These are phyloP conservation scores for Hypsibius dujardini DNA, from an alignment of 1,140 invertebrate species.

Conservation along the genomic window DNA sequence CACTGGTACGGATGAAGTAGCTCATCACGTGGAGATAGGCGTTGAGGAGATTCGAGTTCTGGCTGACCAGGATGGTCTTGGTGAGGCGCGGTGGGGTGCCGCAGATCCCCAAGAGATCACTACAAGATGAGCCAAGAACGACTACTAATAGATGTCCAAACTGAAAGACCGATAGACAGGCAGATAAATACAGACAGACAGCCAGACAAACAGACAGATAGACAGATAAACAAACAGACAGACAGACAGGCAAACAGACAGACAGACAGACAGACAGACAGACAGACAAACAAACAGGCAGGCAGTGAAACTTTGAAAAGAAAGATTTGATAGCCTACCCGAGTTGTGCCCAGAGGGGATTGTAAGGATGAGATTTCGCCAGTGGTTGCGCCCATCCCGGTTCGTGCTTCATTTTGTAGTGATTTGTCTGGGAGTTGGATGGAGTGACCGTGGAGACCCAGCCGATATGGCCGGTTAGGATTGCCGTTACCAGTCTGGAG, in stretches of 20 bases:
- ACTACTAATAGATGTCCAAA: conserved; percentile 16
- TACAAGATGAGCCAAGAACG: conserved; percentile 24
- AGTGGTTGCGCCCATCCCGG: conserved; percentile 36
- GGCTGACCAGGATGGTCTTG: conserved; percentile 56
- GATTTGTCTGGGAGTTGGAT: conserved; percentile 24
- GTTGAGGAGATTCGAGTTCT: conserved; percentile 41
- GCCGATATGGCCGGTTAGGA: conserved; percentile 68
- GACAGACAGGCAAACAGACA: no score
- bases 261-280: no score
- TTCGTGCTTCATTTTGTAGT: conserved; percentile 30
- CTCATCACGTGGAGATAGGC: conserved; percentile 44
- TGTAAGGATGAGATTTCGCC: conserved; percentile 39
- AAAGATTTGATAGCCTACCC: conserved; percentile 31
- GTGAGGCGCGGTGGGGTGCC: conserved; percentile 54
- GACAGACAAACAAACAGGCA: no score
- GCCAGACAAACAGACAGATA: no score
- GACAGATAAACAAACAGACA: no score
- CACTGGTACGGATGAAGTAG: conserved; percentile 62
- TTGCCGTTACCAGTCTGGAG: conserved; percentile 64
- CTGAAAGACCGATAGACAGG: neutral
- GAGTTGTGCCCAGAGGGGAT: conserved; percentile 67
- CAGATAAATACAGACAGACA: no score
- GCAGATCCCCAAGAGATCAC: conserved; percentile 59
- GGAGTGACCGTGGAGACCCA: conserved; percentile 61
- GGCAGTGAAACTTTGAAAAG: no score